Conservation (phyloP, 1,140 invertebrate species). For the Lasaia peninsularis region DNA sequence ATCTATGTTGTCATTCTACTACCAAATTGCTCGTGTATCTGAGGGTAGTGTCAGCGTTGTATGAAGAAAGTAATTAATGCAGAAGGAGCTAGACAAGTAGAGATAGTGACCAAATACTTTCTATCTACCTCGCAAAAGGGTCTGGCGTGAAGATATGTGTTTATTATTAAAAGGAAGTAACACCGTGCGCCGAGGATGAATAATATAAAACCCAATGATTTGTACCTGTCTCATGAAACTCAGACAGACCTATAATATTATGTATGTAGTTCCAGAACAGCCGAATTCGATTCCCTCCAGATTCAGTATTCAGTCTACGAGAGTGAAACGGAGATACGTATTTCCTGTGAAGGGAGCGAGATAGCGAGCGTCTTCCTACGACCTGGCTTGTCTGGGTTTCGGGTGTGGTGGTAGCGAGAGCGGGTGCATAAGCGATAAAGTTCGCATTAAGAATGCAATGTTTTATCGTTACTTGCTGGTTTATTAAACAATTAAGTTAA, state of each 20-base stretch:
- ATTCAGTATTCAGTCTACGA: conserved; percentile 30
- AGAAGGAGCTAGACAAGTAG: too few relatives aligned
- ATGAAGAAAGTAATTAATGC: too few relatives aligned
- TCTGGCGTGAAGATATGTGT: too few relatives aligned
- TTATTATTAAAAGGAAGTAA: too few relatives aligned
- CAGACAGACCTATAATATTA: neutral
- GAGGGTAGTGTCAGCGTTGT: too few relatives aligned
- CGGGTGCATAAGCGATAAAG: conserved; percentile 14
- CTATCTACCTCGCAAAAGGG: too few relatives aligned
- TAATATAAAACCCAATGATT: neutral
- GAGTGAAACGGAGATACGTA: conserved; percentile 24
- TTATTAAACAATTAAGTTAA: too few relatives aligned
- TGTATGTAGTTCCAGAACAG: conserved; percentile 17
- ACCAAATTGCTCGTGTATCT: too few relatives aligned
- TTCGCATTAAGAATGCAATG: neutral
- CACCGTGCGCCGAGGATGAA: too few relatives aligned
- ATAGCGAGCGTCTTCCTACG: conserved; percentile 31
- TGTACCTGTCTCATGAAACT: neutral
- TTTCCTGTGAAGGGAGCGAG: conserved; percentile 16
- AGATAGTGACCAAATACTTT: too few relatives aligned
- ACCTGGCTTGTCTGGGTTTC: conserved; percentile 30
- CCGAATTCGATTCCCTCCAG: conserved; percentile 35
- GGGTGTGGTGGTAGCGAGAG: conserved; percentile 31
- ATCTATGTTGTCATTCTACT: too few relatives aligned
- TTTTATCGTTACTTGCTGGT: too few relatives aligned